Evolutionary conservation across 2,888 invertebrate species (phyloP).

Genomic region (Tetanocera ferruginea): DNA sequence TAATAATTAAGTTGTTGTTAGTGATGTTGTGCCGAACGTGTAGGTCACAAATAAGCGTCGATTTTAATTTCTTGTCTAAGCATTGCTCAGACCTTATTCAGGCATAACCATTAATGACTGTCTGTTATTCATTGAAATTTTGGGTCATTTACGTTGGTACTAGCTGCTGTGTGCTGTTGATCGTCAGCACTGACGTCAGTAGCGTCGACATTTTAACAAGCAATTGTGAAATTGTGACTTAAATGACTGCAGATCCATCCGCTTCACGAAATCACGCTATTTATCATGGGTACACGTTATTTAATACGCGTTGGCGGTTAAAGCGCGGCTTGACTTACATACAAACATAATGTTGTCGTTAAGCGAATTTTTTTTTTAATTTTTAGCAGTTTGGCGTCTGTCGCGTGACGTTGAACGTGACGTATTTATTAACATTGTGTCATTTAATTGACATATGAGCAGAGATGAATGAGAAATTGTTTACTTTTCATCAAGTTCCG

Average conservation of each 20-base stretch:
- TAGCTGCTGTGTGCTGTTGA: not conserved
- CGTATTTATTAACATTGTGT: not conserved
- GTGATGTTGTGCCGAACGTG: conserved; percentile 16
- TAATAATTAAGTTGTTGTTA: conserved; percentile 34
- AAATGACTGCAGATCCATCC: too few relatives aligned
- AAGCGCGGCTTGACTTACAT: too few relatives aligned
- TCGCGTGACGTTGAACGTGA: not conserved
- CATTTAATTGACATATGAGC: not conserved
- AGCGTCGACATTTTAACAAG: not conserved
- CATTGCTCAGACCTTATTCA: not conserved
- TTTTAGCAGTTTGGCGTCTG: not conserved
- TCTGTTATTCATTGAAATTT: conserved; percentile 14
- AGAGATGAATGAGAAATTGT: not conserved
- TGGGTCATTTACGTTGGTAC: conserved; percentile 22
- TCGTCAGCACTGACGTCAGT: conserved; percentile 20
- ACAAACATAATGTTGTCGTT: not conserved
- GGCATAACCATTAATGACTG: not conserved
- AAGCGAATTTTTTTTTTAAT: too few relatives aligned
- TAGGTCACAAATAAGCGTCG: not conserved
- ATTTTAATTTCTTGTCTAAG: not conserved
- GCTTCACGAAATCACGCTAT: too few relatives aligned
- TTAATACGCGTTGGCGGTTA: too few relatives aligned
- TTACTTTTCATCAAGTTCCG: not conserved
- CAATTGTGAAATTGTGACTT: not conserved
- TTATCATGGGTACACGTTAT: too few relatives aligned